Base-by-base conservation (phyloP, 1,140 invertebrate species). In the Microplitis mediator region DNA sequence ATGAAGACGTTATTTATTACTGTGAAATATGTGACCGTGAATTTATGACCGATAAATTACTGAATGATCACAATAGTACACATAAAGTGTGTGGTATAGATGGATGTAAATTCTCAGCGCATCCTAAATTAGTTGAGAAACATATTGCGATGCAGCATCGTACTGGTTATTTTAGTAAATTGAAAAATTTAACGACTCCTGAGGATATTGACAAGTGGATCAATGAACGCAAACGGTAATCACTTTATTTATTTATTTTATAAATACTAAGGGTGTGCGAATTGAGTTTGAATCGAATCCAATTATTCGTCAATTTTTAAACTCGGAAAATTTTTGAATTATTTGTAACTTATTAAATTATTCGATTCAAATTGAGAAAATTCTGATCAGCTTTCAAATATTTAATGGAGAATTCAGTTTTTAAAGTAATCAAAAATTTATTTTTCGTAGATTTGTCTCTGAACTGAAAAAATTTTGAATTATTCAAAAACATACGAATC, bases 121-220 rank as follows among this genome's bases (percentile, higher is more conserved):
- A 95, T 83, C 90, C 93, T 8, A 92, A 92, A 81, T 85, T 96
- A 2, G 89, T 97, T 13, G 91, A 92, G 67, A 92, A 92, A 77
- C 95, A 97, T 80, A 91, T 95, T 74, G 86, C 90, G 84, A 91
- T 93, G 88, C 94, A 96, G 87, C 95, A 97, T 84, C 88, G 87
- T 16, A 92, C 91, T 32, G 94, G 95, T 13, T 81, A 95, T 16
- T 96, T 92, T 78, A 89, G 93, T 62, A 92, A 90, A 85, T 92
- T 96, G 66, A 90, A 90, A 78, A 91, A 91, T 78, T 75, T 94
- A 9, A 90, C 92, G 69, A 92, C 91, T 8, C 90, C 92, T 2
- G 93, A 95, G 82, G 94, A 96, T 72, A 92, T 96, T 74, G 81
- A 91, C 61, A 94, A 94, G 84, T 97, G 95, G 94, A 91, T 90